Base-by-base conservation (phyloP, 2,797 vertebrate genomes). In the Pempheris klunzingeri region DNA sequence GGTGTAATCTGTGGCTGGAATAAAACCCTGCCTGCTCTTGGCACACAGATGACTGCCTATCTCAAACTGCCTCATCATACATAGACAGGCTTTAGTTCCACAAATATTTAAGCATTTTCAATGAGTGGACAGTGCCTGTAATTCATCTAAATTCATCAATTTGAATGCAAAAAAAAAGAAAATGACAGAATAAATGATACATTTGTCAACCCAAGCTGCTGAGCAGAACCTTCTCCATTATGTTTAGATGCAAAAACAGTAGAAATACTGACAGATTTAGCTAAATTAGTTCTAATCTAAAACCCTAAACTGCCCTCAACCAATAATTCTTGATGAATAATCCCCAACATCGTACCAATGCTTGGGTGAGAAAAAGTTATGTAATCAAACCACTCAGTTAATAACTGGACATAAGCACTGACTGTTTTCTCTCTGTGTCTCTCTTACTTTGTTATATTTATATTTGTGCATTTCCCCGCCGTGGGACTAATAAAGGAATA, bases 1-100 rank as follows among this genome's bases (percentile, higher is more conserved):
- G 79, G 47, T 66, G 53, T 65, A 68, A 62, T 77, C 34, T 50
- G 39, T 39, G 53, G 22, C 20, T 74, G 26, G 26, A 80, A 64
- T 30, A 13, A 67, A 78, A 63, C 43, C 22, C 44, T 17, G 28
- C 38, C 43, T n/a, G 39, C 28, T 70, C 32, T n/a, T 26, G n/a
- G 65, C 77, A 59, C 32, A 11, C 36, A 44, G 20, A 22, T 24
- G 46, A 57, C 12, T 49, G 18, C 18, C n/a, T 18, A 26, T 55
- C 24, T 39, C 22, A 32, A 36, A 69, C 59, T 0, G 30, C 64
- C 15, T 36, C 22, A 18, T 43, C 39, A 74, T 20, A 44, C 30
- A n/a, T 10, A 24, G 41, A 22, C 46, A 43, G 54, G 61, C 7
- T 53, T 67, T 43, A 20, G 50, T 22, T 44, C 6, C 0, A 1